phyloP scores from a whole-genome alignment of 2,888 invertebrate species.

The Syrphus vitripennis region DNA sequence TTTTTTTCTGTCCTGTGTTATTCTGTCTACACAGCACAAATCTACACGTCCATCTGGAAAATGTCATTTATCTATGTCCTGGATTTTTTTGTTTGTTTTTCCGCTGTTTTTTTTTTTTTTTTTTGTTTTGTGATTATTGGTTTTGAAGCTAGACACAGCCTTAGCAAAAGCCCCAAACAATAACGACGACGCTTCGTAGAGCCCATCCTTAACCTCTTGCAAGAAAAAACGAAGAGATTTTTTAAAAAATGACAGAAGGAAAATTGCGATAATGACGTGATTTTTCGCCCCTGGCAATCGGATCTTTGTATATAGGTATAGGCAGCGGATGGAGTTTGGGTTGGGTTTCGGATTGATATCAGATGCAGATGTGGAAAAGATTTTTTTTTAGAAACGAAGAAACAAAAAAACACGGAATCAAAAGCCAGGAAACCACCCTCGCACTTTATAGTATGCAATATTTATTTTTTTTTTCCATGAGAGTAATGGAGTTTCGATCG shows the following conservation, averaged over 20 bases:
- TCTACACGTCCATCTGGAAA: conserved; percentile 62
- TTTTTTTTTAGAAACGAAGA: background rate
- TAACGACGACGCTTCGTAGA: background rate
- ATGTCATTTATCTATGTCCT: conserved; percentile 70
- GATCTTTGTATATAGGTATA: background rate
- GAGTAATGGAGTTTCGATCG: conserved; percentile 20
- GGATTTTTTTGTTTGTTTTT: conserved; percentile 31
- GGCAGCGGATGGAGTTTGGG: background rate
- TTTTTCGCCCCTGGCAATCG: conserved; percentile 58
- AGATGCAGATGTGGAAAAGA: conserved; percentile 59
- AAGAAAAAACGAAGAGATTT: conserved; percentile 4
- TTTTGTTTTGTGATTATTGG: background rate
- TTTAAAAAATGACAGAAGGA: conserved; percentile 64
- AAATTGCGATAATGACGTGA: conserved; percentile 72
- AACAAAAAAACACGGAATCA: conserved; percentile 25
- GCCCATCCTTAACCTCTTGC: conserved; percentile 1
- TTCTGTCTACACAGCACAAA: conserved; percentile 45
- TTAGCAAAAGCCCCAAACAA: no score
- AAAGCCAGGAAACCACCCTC: conserved; percentile 63
- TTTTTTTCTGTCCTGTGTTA: background rate
- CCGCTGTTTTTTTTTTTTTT: conserved; percentile 8
- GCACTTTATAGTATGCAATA: conserved; percentile 66
- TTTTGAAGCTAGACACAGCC: conserved; percentile 45
- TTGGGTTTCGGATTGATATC: conserved; percentile 39
- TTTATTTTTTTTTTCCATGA: conserved; percentile 47